Percentiles rank a stretch among this genome's conserved stretches.
These are phyloP conservation scores for Aplidium turbinatum DNA, from an alignment of 23 tunicate genomes.

Conservation along the genomic window DNA sequence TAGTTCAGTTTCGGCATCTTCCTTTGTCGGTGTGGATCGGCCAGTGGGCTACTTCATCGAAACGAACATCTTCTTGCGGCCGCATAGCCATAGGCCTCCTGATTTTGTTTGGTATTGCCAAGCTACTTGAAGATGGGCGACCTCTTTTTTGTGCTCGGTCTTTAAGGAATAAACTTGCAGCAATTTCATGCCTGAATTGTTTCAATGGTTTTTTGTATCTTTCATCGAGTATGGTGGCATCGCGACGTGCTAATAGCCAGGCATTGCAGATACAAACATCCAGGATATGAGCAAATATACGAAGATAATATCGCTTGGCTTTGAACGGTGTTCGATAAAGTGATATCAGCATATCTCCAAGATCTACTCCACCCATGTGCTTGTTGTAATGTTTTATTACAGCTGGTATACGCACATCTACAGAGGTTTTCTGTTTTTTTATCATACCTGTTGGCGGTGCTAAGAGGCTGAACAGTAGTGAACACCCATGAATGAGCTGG, in stretches of 20 bases:
- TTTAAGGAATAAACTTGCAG: slow-evolving; percentile 5
- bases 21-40: slow-evolving; percentile 17
- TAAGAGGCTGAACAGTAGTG: slow-evolving; percentile 7
- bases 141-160: neutral
- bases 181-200: slow-evolving; percentile 22
- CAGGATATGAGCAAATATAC: slow-evolving; percentile 18
- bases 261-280: slow-evolving; percentile 26
- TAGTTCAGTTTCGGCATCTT: slow-evolving; percentile 25
- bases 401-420: neutral
- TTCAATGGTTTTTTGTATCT: slow-evolving; percentile 23
- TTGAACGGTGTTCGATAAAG: slow-evolving; percentile 13
- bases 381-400: slow-evolving; percentile 10
- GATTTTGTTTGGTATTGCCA: slow-evolving; percentile 15
- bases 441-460: neutral
- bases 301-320: slow-evolving; percentile 24
- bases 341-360: slow-evolving; percentile 17
- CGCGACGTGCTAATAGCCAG: slow-evolving; percentile 24
- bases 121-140: slow-evolving; percentile 13
- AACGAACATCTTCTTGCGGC: slow-evolving; percentile 19
- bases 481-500: slow-evolving; percentile 22
- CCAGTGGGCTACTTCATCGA: slow-evolving; percentile 16
- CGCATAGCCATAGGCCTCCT: slow-evolving; percentile 18
- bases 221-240: slow-evolving; percentile 15
- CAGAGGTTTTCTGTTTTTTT: neutral
- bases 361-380: slow-evolving; percentile 23